Evolutionary conservation across 2,113 vertebrate genomes (phyloP).

Genomic region (Reinhardtius hippoglossoides): DNA sequence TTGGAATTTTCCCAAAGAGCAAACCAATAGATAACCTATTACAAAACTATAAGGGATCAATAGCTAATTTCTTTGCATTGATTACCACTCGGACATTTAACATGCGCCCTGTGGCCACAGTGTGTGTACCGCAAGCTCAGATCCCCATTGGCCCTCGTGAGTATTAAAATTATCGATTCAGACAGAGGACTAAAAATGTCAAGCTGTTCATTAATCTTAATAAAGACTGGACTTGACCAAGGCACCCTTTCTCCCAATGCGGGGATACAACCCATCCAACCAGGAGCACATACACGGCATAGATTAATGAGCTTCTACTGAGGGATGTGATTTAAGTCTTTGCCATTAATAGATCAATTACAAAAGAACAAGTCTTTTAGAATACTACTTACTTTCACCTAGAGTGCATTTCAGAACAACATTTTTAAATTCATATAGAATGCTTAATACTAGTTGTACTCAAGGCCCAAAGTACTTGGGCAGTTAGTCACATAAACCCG

Average conservation of each 20-base stretch:
- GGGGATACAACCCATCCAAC: conserved; percentile 70
- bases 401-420: background rate
- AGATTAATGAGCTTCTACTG: conserved; percentile 71
- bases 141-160: conserved; percentile 84
- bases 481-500: too few species aligned
- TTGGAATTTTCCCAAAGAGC: conserved; percentile 94
- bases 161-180: conserved; percentile 91
- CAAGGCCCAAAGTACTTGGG: too few species aligned
- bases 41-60: conserved; percentile 94
- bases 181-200: conserved; percentile 89
- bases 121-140: conserved; percentile 83
- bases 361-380: conserved; percentile 52
- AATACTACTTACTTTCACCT: conserved; percentile 37
- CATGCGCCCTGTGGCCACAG: conserved; percentile 88
- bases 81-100: conserved; percentile 95
- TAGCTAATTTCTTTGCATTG: conserved; percentile 97
- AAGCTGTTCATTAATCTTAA: conserved; percentile 90
- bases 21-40: conserved; percentile 96
- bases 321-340: conserved; percentile 71
- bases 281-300: conserved; percentile 63
- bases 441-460: too few species aligned
- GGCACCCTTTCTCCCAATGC: conserved; percentile 68
- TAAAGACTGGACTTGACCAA: conserved; percentile 84
- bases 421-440: background rate
- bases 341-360: conserved; percentile 67